phyloP scores from a whole-genome alignment of 1,140 invertebrate genomes.

The Zaprionus ornatus region DNA sequence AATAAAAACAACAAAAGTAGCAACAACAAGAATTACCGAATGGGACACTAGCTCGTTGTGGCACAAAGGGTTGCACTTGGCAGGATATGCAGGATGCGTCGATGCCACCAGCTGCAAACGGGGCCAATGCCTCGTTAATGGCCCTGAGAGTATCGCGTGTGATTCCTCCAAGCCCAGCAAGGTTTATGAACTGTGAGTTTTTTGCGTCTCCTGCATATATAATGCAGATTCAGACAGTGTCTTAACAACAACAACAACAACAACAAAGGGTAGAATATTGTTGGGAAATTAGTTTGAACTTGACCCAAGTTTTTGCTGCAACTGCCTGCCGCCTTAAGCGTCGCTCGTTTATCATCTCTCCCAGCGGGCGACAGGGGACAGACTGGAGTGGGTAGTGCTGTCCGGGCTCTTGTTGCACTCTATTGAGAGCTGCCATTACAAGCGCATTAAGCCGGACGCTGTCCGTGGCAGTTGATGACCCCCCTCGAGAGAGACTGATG shows the following conservation, averaged over 20 bases:
- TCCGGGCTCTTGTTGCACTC: constrained; percentile 30
- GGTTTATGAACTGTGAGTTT: constrained; percentile 60
- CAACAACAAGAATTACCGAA: constrained; percentile 44
- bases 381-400: background rate
- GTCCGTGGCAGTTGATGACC: constrained; percentile 9
- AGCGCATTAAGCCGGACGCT: constrained; percentile 49
- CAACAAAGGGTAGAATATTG: constrained; percentile 20
- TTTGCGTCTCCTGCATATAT: constrained; percentile 34
- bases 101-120: constrained; percentile 7
- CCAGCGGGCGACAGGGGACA: background rate
- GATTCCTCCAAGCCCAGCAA: background rate
- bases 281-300: constrained; percentile 70
- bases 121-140: constrained; percentile 76
- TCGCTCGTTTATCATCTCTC: constrained; percentile 54
- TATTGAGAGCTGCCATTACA: constrained; percentile 40
- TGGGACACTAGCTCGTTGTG: constrained; percentile 14
- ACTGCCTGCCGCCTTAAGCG: constrained; percentile 20
- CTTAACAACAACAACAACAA: constrained; percentile 44
- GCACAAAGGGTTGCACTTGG: constrained; percentile 53
- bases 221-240: constrained; percentile 21
- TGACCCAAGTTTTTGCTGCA: constrained; percentile 57
- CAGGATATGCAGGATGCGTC: constrained; percentile 39
- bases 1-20: constrained; percentile 28
- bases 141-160: constrained; percentile 38
- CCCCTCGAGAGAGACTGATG: constrained; percentile 23